Conservation (phyloP, 1,140 invertebrate species). For the Mycetomoellerius zeteki region DNA sequence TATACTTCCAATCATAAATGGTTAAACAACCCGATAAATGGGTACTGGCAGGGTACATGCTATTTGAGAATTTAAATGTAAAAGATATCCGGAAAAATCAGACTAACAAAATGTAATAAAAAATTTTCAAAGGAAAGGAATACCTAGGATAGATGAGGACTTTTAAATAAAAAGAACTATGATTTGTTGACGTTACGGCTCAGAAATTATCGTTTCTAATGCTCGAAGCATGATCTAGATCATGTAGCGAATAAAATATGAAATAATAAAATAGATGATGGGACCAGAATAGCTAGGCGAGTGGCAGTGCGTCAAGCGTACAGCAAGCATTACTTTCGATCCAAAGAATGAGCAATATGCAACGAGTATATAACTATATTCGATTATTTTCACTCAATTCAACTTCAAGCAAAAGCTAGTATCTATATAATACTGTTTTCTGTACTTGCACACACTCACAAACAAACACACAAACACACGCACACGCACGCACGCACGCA, state of each 20-base stretch:
- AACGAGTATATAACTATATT: neutral
- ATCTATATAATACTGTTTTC: neutral
- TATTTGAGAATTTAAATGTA: constrained; percentile 47
- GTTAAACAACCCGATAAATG: constrained; percentile 19
- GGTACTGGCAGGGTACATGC: constrained; percentile 68
- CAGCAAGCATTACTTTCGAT: constrained; percentile 49
- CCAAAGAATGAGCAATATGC: constrained; percentile 22
- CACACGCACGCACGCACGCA: neutral
- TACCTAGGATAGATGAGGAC: constrained; percentile 10
- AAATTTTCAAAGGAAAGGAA: constrained; percentile 45
- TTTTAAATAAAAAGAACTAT: constrained; percentile 17
- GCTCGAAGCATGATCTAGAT: neutral
- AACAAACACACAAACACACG: neutral
- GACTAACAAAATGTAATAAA: constrained; percentile 49
- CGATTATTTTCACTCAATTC: constrained; percentile 11
- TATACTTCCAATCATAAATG: neutral
- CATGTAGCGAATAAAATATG: constrained; percentile 25
- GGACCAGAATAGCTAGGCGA: constrained; percentile 16
- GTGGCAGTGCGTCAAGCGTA: constrained; percentile 46
- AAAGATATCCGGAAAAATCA: constrained; percentile 24
- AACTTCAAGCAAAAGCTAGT: constrained; percentile 22
- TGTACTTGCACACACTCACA: neutral
- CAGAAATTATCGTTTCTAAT: constrained; percentile 46
- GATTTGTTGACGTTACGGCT: constrained; percentile 42
- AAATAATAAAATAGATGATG: constrained; percentile 42